Evolutionary conservation across 1,140 invertebrate species (phyloP), one percentile per base, ranked within the genome.

Genomic region (Drosophila serrata): DNA sequence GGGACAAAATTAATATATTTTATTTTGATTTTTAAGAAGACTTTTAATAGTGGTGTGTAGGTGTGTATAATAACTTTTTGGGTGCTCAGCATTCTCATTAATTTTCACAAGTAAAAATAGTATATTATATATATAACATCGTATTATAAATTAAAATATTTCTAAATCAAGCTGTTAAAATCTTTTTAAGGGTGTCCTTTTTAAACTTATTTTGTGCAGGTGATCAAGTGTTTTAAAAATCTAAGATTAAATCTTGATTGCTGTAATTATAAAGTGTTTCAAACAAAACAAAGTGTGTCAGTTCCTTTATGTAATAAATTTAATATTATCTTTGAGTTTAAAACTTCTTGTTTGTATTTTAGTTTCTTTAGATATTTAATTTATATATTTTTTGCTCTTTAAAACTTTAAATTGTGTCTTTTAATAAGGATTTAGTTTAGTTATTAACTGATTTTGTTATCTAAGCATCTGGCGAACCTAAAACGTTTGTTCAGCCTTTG

Each of bases 381-480:
- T n/a, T 11, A 46, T 8, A 9, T 17, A 17, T 15, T 9, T 46
- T n/a, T 9, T 53, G 17, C 17, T 37, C 13, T 3, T 3, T 9
- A 22, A 8, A 35, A 22, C 6, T 22, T 35, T 22, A 3, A 35
- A 5, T 27, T 74, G 58, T 58, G 37, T 37, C n/a, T 46, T 15
- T 13, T 39, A 6, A 5, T 7, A 65, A 12, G 31, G n/a, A 63
- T 74, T 76, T 46, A 39, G 31, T 51, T 87, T 60, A 73, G 59
- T 79, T 60, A 19, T 51, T 65, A 22, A 75, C 22, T 49, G n/a
- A 40, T n/a, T 37, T 55, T 24, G 7, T 37, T 11, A 2, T 27
- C 56, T 78, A n/a, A 53, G 62, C 22, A 43, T 55, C 45, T 62
- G 67, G 59, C 86, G 68, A 88, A 92, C 90, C 90, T 92, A 92